phyloP scores from a whole-genome alignment of 2,888 invertebrate species.

The Dryomyza anilis region DNA sequence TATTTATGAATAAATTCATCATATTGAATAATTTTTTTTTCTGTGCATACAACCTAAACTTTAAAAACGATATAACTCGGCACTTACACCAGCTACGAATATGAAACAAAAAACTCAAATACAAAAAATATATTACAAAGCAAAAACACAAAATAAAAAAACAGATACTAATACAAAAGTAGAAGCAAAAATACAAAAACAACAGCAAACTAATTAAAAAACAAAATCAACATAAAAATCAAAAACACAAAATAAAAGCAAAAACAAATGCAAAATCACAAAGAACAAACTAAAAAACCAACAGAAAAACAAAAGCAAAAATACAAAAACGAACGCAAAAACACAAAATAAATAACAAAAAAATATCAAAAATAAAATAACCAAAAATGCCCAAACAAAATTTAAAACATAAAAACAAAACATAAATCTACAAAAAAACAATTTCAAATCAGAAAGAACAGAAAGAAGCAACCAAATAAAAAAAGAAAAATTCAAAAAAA shows the following conservation, averaged over 20 bases:
- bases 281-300: neutral
- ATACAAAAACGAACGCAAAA: neutral
- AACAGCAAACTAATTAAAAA: neutral
- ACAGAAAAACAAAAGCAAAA: neutral
- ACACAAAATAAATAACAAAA: neutral
- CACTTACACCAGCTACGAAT: no score
- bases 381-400: neutral
- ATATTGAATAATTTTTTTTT: no score
- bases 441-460: neutral
- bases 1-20: no score
- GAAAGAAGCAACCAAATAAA: neutral
- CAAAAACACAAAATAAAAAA: no score
- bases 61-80: no score
- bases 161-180: no score
- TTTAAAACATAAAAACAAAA: neutral
- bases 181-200: neutral
- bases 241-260: neutral
- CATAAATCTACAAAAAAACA: neutral
- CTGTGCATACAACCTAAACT: no score
- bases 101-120: no score
- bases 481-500: neutral
- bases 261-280: slow-evolving; percentile 6
- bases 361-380: neutral
- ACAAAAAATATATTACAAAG: no score
- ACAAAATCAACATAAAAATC: neutral